phyloP scores from a whole-genome alignment of 1,140 invertebrate species.

The Muscidifurax raptorellus region DNA sequence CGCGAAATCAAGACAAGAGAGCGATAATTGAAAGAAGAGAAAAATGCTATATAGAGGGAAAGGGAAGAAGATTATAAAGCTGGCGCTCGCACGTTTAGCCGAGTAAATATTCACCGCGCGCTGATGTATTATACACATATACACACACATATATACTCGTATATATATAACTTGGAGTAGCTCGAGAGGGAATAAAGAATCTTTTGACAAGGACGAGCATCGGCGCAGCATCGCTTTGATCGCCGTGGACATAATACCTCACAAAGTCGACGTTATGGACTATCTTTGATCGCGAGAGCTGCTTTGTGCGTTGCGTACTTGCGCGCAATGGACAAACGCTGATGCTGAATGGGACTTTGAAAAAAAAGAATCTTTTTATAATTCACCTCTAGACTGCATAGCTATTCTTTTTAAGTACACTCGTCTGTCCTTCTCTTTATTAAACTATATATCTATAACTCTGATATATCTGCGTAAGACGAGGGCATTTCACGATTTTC shows the following conservation, averaged over 20 bases:
- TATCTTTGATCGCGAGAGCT: constrained; percentile 44
- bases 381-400: not conserved
- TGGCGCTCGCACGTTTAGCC: not conserved
- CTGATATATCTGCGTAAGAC: too few species aligned
- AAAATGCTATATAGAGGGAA: not conserved
- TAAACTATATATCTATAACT: too few species aligned
- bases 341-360: constrained; percentile 22
- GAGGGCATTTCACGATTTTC: too few species aligned
- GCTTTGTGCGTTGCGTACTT: constrained; percentile 11
- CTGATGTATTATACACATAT: not conserved
- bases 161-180: not conserved
- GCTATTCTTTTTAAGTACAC: not conserved
- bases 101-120: constrained; percentile 25
- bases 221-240: constrained; percentile 43
- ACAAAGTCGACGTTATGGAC: constrained; percentile 33
- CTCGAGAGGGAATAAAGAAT: constrained; percentile 38
- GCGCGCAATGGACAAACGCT: constrained; percentile 29
- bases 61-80: constrained; percentile 33
- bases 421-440: too few species aligned
- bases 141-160: not conserved
- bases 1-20: not conserved
- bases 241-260: constrained; percentile 33
- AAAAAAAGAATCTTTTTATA: constrained; percentile 20
- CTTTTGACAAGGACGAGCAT: constrained; percentile 38
- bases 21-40: not conserved